A percentile compares a stretch with the other conserved stretches of the same genome.
Evolutionary conservation across 2,797 vertebrate species (phyloP).

Genomic region (Sylvia borin): DNA sequence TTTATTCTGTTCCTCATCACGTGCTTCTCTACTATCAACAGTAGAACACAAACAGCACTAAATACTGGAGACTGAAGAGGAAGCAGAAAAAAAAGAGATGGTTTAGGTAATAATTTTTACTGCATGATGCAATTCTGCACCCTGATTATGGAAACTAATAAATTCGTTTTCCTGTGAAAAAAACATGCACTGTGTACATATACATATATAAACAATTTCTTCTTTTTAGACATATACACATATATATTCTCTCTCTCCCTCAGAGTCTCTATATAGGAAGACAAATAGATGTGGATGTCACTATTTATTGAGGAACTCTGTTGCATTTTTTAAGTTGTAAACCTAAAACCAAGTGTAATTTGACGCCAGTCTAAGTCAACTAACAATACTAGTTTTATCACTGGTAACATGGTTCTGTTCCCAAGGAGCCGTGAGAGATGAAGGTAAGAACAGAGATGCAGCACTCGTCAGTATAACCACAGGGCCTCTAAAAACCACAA

Average conservation of each 20-base stretch:
- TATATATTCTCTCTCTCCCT: background rate
- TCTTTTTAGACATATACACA: background rate
- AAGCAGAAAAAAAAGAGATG: background rate
- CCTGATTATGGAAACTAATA: background rate
- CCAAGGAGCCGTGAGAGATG: background rate
- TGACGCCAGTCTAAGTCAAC: background rate
- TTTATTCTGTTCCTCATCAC: background rate
- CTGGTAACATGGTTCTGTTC: background rate
- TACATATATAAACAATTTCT: too few species aligned
- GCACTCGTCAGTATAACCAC: accelerated
- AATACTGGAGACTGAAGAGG: background rate
- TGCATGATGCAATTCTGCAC: background rate
- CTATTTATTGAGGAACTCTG: background rate
- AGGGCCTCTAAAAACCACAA: background rate
- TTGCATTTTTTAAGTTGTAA: background rate
- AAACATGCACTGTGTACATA: accelerated
- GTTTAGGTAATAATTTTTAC: background rate
- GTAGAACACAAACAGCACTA: background rate
- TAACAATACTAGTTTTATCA: background rate
- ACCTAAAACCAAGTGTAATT: background rate
- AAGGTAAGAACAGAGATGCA: background rate
- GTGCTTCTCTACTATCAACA: background rate
- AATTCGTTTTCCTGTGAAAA: background rate
- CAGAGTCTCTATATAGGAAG: background rate
- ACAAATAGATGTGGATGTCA: background rate